These are phyloP conservation scores for Hemicentrotus pulcherrimus DNA, from an alignment of 35 echinoderm and acorn worm genomes.

Conservation along the genomic window DNA sequence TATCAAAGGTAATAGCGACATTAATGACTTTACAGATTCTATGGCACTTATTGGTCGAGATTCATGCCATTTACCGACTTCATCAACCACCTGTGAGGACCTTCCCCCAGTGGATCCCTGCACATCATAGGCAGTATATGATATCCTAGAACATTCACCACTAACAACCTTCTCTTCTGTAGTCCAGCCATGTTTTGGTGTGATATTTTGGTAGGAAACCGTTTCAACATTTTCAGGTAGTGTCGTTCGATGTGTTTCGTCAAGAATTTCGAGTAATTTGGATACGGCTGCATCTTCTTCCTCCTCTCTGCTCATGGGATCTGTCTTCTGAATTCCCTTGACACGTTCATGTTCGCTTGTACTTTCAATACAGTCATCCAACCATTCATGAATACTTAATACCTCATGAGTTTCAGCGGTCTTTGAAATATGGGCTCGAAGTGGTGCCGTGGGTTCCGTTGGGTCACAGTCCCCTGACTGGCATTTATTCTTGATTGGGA, in stretches of 20 bases:
- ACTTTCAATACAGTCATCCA: not conserved
- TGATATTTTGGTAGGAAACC: not conserved
- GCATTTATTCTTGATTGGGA: not conserved
- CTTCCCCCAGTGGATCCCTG: not conserved
- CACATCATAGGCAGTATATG: not conserved
- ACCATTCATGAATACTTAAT: not conserved
- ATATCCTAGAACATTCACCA: not conserved
- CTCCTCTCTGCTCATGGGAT: not conserved
- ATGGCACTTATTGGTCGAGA: not conserved
- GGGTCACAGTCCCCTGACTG: not conserved
- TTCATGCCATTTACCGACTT: constrained; percentile 1
- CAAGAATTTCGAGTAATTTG: constrained; percentile 19
- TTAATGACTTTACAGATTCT: not conserved
- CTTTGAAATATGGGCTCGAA: not conserved
- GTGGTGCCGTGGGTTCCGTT: not conserved
- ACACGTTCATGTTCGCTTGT: not conserved
- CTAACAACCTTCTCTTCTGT: not conserved
- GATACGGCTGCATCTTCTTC: not conserved
- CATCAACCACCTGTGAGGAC: not conserved
- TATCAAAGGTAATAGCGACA: not conserved
- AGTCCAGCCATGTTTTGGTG: not conserved
- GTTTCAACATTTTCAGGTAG: not conserved
- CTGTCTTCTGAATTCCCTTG: not conserved
- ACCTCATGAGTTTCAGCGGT: not conserved
- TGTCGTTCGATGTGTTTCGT: not conserved